Evolutionary conservation across 2,113 vertebrate genomes (phyloP).

Genomic region (Microcebus griseorufus): DNA sequence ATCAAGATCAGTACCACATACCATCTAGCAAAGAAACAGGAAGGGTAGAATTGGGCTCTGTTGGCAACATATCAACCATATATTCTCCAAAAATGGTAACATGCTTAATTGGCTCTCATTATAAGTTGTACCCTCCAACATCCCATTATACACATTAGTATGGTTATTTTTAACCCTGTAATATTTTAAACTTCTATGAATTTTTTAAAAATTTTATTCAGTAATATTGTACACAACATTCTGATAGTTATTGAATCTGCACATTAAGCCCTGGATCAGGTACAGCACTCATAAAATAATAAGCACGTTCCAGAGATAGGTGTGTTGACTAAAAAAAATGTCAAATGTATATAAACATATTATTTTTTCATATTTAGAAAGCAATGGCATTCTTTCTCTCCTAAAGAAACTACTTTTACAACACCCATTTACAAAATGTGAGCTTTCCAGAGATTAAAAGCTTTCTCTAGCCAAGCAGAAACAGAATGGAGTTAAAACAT

Average conservation of each 20-base stretch:
- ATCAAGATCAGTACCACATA: neutral
- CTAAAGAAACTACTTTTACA: conserved; percentile 42
- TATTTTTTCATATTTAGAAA: conserved; percentile 57
- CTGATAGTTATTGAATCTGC: conserved; percentile 19
- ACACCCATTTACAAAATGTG: conserved; percentile 43
- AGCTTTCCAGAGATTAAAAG: conserved; percentile 69
- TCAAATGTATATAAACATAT: conserved; percentile 5
- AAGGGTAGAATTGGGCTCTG: neutral
- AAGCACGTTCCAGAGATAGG: conserved; percentile 33
- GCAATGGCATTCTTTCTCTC: neutral
- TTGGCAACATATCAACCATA: neutral
- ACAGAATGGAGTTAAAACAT: conserved; percentile 64
- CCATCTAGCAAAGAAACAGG: neutral
- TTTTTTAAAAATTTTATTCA: neutral
- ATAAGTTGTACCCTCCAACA: neutral
- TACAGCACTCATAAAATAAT: conserved; percentile 19
- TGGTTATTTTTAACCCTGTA: conserved; percentile 18
- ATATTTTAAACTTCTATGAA: conserved; percentile 28
- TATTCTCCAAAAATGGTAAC: neutral
- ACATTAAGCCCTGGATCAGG: conserved; percentile 17
- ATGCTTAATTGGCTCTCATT: neutral
- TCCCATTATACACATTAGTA: neutral
- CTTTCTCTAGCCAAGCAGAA: conserved; percentile 66
- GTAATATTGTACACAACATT: neutral
- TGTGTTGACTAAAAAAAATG: conserved; percentile 42